A percentile compares a stretch with the other conserved stretches of the same genome.
Evolutionary conservation across 2,113 vertebrate genomes (phyloP).

Genomic region (Oxyruncus cristatus): DNA sequence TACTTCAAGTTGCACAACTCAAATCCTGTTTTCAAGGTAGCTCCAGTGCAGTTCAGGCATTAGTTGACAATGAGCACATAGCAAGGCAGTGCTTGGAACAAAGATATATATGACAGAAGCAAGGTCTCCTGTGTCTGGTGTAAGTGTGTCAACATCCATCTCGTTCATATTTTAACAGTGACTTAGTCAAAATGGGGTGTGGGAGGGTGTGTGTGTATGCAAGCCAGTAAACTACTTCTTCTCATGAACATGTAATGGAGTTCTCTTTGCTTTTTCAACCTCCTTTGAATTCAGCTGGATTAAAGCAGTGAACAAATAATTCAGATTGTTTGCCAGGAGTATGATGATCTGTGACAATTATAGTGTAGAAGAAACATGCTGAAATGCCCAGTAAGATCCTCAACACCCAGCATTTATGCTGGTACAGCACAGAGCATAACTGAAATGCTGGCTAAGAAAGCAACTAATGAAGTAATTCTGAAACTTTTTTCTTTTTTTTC

Average conservation of each 20-base stretch:
- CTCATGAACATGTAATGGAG: neutral
- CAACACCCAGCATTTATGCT: neutral
- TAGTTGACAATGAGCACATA: neutral
- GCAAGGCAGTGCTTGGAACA: neutral
- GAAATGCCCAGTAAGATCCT: neutral
- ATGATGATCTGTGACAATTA: neutral
- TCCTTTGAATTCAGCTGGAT: neutral
- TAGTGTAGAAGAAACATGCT: neutral
- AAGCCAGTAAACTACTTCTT: neutral
- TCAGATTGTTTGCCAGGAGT: neutral
- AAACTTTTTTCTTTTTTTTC: neutral
- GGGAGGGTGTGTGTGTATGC: neutral
- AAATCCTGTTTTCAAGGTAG: neutral
- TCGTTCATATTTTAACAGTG: neutral
- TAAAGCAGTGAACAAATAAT: neutral
- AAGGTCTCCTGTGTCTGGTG: neutral
- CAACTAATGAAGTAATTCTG: neutral
- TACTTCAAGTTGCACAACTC: neutral
- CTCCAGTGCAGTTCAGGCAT: neutral
- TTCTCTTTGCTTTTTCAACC: neutral
- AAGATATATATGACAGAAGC: neutral
- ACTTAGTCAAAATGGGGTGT: neutral
- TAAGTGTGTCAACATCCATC: neutral
- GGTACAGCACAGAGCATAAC: neutral
- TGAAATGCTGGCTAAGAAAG: neutral